phyloP scores from a whole-genome alignment of 2,113 vertebrate genomes.

The Bos taurus region DNA sequence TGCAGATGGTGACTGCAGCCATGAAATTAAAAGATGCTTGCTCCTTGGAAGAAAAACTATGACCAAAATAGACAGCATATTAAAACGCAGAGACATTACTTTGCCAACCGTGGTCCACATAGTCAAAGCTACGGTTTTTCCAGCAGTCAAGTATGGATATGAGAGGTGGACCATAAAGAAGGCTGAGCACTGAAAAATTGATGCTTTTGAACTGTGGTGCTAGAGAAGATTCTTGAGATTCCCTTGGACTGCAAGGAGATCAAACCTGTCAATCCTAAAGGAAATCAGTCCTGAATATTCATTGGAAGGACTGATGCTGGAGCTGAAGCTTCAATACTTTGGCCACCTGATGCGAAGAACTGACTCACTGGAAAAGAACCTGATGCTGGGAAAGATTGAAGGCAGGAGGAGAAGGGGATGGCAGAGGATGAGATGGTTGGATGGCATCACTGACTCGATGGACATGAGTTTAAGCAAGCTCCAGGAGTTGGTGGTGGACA shows the following conservation, averaged over 20 bases:
- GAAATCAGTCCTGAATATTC: neutral
- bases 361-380: neutral
- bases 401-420: neutral
- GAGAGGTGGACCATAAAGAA: neutral
- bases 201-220: neutral
- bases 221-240: neutral
- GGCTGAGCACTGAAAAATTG: neutral
- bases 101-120: neutral
- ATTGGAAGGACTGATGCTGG: neutral
- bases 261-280: neutral
- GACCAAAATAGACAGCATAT: neutral
- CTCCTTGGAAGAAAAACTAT: neutral
- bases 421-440: neutral
- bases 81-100: neutral
- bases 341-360: neutral
- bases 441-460: neutral
- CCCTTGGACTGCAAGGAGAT: neutral
- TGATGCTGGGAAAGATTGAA: neutral
- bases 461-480: neutral
- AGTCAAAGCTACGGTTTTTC: neutral
- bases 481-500: neutral
- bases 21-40: neutral
- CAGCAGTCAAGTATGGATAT: neutral
- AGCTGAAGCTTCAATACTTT: neutral
- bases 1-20: neutral